Percentiles rank a stretch among this genome's conserved stretches.
Conservation (phyloP, 2,797 vertebrate genomes). For the Rhinophrynus dorsalis region DNA sequence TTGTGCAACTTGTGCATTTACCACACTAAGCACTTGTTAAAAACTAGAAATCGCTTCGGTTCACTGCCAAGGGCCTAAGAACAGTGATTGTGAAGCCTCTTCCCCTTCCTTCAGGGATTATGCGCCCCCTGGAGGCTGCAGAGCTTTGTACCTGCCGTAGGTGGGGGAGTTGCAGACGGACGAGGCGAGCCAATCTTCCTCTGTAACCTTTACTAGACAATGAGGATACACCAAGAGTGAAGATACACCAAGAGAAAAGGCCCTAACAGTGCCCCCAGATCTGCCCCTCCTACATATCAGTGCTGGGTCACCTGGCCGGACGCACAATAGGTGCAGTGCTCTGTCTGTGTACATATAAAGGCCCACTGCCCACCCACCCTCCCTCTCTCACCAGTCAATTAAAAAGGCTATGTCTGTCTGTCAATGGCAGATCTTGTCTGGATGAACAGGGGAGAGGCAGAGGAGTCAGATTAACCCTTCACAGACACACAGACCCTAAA, state of each 20-base stretch:
- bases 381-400: background rate
- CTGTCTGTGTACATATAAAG: background rate
- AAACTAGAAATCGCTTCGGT: no score
- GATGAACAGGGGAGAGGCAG: no score
- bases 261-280: background rate
- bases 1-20: no score
- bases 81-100: no score
- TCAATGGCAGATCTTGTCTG: background rate
- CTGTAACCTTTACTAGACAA: constrained; percentile 1
- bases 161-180: background rate
- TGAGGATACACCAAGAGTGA: no score
- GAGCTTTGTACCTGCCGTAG: background rate
- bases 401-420: background rate
- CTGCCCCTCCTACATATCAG: background rate
- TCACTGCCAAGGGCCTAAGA: no score
- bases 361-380: no score
- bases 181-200: background rate
- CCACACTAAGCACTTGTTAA: no score
- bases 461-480: no score
- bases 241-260: background rate
- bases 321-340: background rate
- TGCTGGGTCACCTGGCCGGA: background rate
- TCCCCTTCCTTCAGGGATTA: no score
- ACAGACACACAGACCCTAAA: no score
- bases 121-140: background rate